Conservation (phyloP, 2,888 invertebrate species). For the Biston betularia region DNA sequence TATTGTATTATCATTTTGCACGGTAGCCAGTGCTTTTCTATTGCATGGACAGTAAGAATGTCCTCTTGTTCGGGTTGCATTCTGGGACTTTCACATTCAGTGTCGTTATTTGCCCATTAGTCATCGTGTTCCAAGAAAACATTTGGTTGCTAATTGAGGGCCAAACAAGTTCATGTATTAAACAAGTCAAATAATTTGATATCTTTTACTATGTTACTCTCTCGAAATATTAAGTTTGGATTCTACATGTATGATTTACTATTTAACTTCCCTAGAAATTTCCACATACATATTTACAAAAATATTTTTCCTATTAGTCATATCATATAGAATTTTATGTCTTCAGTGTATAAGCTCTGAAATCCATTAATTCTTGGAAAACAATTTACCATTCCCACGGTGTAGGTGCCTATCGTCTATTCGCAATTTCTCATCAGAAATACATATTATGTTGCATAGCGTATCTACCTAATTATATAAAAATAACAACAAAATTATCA, state of each 20-base stretch:
- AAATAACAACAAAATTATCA: conserved; percentile 4
- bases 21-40: conserved; percentile 41
- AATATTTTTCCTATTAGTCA: too few relatives aligned
- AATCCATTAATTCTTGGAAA: too few relatives aligned
- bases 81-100: conserved; percentile 41
- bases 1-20: conserved; percentile 55
- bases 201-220: neutral
- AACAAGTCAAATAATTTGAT: neutral
- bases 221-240: neutral
- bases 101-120: conserved; percentile 37
- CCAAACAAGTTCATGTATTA: conserved; percentile 7
- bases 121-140: conserved; percentile 43
- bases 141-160: conserved; percentile 26
- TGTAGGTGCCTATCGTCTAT: too few relatives aligned
- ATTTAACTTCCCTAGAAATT: too few relatives aligned
- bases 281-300: too few relatives aligned
- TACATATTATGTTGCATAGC: neutral
- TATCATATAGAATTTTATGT: too few relatives aligned
- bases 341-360: too few relatives aligned
- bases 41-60: conserved; percentile 23
- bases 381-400: too few relatives aligned
- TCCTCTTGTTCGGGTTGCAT: conserved; percentile 26
- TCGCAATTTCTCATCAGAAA: neutral
- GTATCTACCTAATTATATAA: conserved; percentile 3
- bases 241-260: neutral